Percentiles rank a stretch among this genome's conserved stretches.
phyloP scores from a whole-genome alignment of 1,140 invertebrate species.

The Brachionus asplanchnoidis region DNA sequence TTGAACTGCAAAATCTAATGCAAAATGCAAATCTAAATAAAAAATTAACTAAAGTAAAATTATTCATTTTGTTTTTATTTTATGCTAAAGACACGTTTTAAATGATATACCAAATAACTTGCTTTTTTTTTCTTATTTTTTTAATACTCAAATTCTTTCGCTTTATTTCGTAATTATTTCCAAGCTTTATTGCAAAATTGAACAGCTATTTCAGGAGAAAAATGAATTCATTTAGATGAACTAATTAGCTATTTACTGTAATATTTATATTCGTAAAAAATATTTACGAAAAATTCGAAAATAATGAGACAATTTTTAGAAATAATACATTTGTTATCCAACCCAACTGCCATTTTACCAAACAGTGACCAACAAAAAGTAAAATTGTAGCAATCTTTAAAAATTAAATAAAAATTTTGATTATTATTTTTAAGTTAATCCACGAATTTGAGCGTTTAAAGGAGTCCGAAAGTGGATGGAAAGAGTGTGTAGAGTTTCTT shows the following conservation, averaged over 20 bases:
- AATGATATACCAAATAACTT: not conserved
- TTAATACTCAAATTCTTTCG: not conserved
- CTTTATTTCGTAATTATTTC: not conserved
- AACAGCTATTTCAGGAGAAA: not conserved
- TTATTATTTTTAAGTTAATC: conserved; percentile 50
- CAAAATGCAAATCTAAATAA: conserved; percentile 24
- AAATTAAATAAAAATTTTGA: not conserved
- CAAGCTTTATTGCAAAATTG: not conserved
- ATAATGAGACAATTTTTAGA: conserved; percentile 40
- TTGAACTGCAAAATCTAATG: not conserved
- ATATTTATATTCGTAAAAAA: not conserved
- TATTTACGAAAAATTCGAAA: not conserved
- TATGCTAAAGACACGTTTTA: conserved; percentile 35
- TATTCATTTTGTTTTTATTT: conserved; percentile 7
- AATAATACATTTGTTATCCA: conserved; percentile 16
- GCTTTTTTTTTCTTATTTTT: not conserved
- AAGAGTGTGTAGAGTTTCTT: conserved; percentile 56
- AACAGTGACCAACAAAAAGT: conserved; percentile 39
- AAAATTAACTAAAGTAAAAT: not conserved
- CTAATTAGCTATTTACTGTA: not conserved
- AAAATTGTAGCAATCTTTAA: not conserved
- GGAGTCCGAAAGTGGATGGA: conserved; percentile 58
- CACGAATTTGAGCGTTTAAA: conserved; percentile 61
- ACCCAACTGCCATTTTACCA: conserved; percentile 40
- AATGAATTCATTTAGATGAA: not conserved